Evolutionary conservation across 2,888 invertebrate species (phyloP).

Genomic region (Teleogryllus oceanicus): DNA sequence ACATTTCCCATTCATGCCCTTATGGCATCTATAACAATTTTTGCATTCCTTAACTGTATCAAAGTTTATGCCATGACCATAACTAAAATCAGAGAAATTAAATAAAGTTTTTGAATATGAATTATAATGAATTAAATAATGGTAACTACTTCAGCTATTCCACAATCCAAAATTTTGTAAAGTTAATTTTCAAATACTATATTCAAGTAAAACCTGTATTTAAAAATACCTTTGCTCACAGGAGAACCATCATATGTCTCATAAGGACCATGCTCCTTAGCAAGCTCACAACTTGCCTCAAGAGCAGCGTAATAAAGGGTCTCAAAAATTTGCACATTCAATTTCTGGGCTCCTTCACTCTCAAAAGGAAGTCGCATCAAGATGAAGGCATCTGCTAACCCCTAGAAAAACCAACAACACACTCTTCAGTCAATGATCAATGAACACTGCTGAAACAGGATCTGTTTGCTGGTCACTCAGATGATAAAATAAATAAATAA

Average conservation of each 20-base stretch:
- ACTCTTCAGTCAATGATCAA: no score
- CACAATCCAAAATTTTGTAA: background rate
- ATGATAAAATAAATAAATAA: no score
- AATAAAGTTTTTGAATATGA: no score
- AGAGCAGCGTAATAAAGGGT: constrained; percentile 96
- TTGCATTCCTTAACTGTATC: no score
- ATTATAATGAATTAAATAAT: no score
- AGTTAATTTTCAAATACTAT: background rate
- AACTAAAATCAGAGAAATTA: no score
- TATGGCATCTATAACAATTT: no score
- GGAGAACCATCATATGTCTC: constrained; percentile 90
- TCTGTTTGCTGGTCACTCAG: no score
- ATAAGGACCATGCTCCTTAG: constrained; percentile 79
- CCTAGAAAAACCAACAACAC: constrained; percentile 57
- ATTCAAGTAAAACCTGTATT: no score
- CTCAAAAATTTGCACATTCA: constrained; percentile 96
- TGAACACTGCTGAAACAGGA: no score
- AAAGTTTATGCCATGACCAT: no score
- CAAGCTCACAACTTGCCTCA: constrained; percentile 92
- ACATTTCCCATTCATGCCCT: background rate
- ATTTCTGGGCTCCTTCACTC: constrained; percentile 73
- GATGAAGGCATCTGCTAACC: constrained; percentile 94
- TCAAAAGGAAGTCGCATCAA: constrained; percentile 91
- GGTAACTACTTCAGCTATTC: no score
- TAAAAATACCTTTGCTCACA: constrained; percentile 72